Percentiles rank a stretch among this genome's conserved stretches.
Conservation (phyloP, 2,888 invertebrate genomes). For the Nephrotoma appendiculata region DNA sequence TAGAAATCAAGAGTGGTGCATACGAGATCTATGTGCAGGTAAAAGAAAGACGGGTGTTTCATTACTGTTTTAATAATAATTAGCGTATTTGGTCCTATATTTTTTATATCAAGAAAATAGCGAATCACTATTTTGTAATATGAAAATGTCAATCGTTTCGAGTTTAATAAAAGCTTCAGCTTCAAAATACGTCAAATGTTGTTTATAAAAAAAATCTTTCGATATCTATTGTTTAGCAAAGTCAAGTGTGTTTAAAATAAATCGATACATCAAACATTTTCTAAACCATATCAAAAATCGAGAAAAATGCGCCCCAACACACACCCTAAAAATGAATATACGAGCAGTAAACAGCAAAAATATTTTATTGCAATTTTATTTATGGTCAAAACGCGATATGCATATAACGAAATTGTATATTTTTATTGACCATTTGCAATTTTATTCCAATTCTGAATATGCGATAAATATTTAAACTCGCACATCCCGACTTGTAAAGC, state of each 20-base stretch:
- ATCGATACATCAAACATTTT: neutral
- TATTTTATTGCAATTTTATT: neutral
- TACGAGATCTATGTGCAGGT: no score
- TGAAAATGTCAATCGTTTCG: neutral
- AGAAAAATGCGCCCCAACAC: neutral
- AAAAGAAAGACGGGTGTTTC: no score
- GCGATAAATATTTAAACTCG: neutral
- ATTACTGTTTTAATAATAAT: no score
- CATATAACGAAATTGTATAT: neutral
- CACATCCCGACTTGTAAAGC: neutral
- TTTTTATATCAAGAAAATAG: no score
- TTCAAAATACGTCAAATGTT: neutral
- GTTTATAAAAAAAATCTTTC: neutral
- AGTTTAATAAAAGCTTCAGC: neutral
- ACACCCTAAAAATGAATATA: neutral
- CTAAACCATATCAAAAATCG: neutral
- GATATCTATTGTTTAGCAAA: neutral
- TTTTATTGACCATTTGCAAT: neutral
- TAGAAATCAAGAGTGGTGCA: no score
- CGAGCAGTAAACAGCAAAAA: neutral
- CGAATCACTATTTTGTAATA: no score
- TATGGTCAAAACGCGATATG: neutral
- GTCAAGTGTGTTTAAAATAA: neutral
- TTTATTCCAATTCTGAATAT: neutral
- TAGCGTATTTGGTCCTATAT: no score